phyloP scores from a whole-genome alignment of 2,113 vertebrate species.

The Prolemur simus region DNA sequence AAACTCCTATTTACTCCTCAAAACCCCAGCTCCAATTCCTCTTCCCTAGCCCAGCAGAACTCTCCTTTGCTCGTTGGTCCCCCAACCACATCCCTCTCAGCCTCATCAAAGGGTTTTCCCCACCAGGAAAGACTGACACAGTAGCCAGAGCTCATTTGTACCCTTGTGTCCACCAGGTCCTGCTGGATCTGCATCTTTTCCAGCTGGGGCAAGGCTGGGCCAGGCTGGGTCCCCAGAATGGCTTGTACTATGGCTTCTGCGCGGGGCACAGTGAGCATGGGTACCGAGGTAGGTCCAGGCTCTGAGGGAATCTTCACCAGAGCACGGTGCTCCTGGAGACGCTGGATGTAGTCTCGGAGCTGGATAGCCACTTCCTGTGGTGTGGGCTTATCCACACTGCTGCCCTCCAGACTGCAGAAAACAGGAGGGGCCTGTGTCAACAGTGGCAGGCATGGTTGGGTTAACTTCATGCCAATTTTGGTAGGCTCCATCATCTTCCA shows the following conservation, averaged over 20 bases:
- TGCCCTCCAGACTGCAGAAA: neutral
- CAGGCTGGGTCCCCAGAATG: slow-evolving; percentile 68
- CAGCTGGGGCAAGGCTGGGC: slow-evolving; percentile 70
- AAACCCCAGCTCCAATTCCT: neutral
- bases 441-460: neutral
- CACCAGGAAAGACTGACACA: neutral
- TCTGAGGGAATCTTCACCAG: slow-evolving; percentile 83
- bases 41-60: neutral
- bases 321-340: slow-evolving; percentile 83
- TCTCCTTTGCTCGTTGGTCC: rapidly evolving
- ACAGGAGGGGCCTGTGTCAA: neutral
- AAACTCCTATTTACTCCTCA: slow-evolving; percentile 37
- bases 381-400: neutral
- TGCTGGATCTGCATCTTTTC: slow-evolving; percentile 87
- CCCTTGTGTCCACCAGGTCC: slow-evolving; percentile 88
- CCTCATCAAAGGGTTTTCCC: neutral
- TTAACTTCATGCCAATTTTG: neutral
- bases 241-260: slow-evolving; percentile 66
- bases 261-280: neutral
- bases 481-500: neutral
- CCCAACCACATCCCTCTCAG: neutral
- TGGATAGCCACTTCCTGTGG: slow-evolving; percentile 73
- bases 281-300: neutral
- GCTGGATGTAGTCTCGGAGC: slow-evolving; percentile 82
- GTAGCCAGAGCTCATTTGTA: slow-evolving; percentile 61